Evolutionary conservation across 2,888 invertebrate genomes (phyloP).

Genomic region (Netelia inedita): DNA sequence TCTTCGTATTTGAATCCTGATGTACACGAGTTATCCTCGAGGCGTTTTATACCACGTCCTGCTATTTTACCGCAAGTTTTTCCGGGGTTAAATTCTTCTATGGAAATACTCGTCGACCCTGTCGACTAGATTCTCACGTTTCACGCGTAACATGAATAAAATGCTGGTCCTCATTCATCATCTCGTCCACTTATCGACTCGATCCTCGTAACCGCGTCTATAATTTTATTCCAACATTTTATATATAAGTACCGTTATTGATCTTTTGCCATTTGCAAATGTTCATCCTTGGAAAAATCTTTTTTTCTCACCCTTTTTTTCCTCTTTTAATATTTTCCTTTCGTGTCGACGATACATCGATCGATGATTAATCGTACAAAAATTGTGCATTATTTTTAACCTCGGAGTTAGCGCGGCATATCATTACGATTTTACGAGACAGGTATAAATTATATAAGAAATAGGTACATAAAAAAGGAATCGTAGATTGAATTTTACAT

Average conservation of each 20-base stretch:
- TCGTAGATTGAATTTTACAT: too few species aligned
- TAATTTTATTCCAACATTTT: conserved; percentile 29
- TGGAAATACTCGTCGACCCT: conserved; percentile 58
- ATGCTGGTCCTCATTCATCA: conserved; percentile 50
- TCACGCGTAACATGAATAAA: conserved; percentile 38
- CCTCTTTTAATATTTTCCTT: neutral
- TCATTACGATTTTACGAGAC: too few species aligned
- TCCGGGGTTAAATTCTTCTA: conserved; percentile 53
- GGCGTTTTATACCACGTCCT: conserved; percentile 13
- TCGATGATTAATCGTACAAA: neutral
- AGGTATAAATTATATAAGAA: too few species aligned
- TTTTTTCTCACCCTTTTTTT: conserved; percentile 38
- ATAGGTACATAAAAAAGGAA: too few species aligned
- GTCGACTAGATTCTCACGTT: conserved; percentile 30
- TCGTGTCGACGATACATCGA: neutral
- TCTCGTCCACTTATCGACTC: conserved; percentile 37
- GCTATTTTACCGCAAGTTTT: conserved; percentile 44
- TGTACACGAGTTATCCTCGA: conserved; percentile 46
- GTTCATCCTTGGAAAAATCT: conserved; percentile 47
- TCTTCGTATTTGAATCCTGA: conserved; percentile 36
- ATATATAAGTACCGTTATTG: conserved; percentile 18
- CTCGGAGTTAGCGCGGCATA: too few species aligned
- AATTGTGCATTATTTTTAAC: neutral
- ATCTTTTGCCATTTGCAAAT: neutral
- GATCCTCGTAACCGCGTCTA: conserved; percentile 9